Conservation (phyloP, 2,888 invertebrate genomes). For the Stenodema calcarata region DNA sequence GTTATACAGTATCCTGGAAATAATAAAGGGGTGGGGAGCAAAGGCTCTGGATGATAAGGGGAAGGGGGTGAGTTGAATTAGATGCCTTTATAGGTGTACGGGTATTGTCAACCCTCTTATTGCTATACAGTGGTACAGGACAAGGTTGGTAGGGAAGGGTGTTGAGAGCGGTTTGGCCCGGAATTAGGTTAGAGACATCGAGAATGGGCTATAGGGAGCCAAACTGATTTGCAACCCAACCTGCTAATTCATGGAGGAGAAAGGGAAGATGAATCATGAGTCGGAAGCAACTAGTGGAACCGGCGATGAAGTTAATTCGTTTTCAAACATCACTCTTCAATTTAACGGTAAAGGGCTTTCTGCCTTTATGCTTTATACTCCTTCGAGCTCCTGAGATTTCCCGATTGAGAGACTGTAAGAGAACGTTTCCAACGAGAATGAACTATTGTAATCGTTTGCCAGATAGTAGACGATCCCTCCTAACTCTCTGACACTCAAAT, state of each 20-base stretch:
- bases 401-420: neutral
- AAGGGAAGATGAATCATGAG: slow-evolving; percentile 5
- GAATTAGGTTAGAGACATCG: slow-evolving; percentile 36
- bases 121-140: slow-evolving; percentile 13
- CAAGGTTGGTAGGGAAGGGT: neutral
- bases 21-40: slow-evolving; percentile 23
- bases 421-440: neutral
- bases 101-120: slow-evolving; percentile 43
- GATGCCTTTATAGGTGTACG: slow-evolving; percentile 21
- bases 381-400: neutral
- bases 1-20: slow-evolving; percentile 49
- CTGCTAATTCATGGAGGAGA: slow-evolving; percentile 32
- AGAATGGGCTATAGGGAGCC: slow-evolving; percentile 5
- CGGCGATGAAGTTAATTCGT: neutral
- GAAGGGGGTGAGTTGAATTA: slow-evolving; percentile 8
- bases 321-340: neutral
- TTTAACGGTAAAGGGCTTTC: neutral
- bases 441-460: neutral
- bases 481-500: neutral
- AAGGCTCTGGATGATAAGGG: neutral
- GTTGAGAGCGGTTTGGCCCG: slow-evolving; percentile 17
- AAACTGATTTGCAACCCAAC: slow-evolving; percentile 36
- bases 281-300: slow-evolving; percentile 26
- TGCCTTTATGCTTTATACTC: neutral
- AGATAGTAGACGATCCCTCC: neutral